Evolutionary conservation across 2,888 invertebrate genomes (phyloP).

Genomic region (Cybosia mesomella): DNA sequence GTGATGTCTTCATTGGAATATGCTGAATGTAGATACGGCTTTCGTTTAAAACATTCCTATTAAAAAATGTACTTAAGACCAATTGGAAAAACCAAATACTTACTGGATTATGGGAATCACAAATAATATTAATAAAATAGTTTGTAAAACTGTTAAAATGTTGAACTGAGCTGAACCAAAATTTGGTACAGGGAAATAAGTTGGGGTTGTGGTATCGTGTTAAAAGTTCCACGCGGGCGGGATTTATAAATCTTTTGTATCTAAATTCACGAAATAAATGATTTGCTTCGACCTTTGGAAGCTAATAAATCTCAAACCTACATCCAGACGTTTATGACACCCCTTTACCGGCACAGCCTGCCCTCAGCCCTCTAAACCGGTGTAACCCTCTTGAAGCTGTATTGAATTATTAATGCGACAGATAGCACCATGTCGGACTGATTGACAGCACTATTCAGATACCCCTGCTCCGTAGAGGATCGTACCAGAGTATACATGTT

Average conservation of each 20-base stretch:
- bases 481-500: not conserved
- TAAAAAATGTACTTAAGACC: not conserved
- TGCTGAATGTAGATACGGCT: not conserved
- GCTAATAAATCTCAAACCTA: not conserved
- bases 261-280: not conserved
- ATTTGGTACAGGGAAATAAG: too few relatives aligned
- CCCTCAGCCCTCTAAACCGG: conserved; percentile 1
- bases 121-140: too few relatives aligned
- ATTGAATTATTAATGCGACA: conserved; percentile 52
- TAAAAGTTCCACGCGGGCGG: not conserved
- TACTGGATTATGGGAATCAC: too few relatives aligned
- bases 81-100: too few relatives aligned
- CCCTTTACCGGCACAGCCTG: not conserved
- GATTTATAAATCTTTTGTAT: not conserved
- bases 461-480: conserved; percentile 13
- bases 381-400: conserved; percentile 25
- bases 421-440: conserved; percentile 27
- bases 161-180: too few relatives aligned
- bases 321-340: not conserved
- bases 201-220: not conserved
- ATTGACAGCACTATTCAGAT: conserved; percentile 24
- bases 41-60: not conserved
- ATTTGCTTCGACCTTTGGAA: conserved; percentile 1
- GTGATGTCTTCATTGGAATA: conserved; percentile 19
- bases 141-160: too few relatives aligned